These are phyloP conservation scores for Cryptops parisi DNA, from an alignment of 2,888 invertebrate species.

Conservation along the genomic window DNA sequence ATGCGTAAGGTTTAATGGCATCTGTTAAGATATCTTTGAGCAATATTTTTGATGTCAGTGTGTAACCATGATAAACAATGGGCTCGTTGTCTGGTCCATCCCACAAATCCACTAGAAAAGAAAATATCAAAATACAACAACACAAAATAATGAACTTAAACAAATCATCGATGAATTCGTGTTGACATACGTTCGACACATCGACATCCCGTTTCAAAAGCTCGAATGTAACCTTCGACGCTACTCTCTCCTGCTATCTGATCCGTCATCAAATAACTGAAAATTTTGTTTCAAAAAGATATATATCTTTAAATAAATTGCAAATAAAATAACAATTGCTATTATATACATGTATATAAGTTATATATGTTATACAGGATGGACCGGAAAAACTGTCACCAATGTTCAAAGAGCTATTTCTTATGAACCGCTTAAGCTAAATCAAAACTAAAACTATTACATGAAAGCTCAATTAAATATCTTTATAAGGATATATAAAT, in stretches of 20 bases:
- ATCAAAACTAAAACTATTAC: too few species aligned
- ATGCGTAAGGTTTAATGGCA: constrained; percentile 37
- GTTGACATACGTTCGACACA: constrained; percentile 44
- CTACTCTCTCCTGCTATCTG: constrained; percentile 44
- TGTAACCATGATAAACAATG: constrained; percentile 43
- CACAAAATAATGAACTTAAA: too few species aligned
- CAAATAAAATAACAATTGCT: not conserved
- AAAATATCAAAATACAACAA: constrained; percentile 9
- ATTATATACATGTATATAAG: too few species aligned
- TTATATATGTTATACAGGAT: too few species aligned
- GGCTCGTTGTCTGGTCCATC: constrained; percentile 40
- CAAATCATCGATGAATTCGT: too few species aligned
- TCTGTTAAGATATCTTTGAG: constrained; percentile 34
- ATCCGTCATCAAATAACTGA: constrained; percentile 41
- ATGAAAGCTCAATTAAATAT: too few species aligned
- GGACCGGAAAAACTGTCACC: too few species aligned
- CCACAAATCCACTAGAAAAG: constrained; percentile 43
- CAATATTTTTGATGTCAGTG: constrained; percentile 35
- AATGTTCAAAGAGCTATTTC: too few species aligned
- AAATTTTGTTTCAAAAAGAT: constrained; percentile 14
- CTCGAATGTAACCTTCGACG: constrained; percentile 44
- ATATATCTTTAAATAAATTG: not conserved
- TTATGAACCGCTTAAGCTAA: too few species aligned
- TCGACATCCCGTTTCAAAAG: constrained; percentile 41
- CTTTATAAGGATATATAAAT: too few species aligned